These are phyloP conservation scores for Lycodopsis pacificus DNA, from an alignment of 2,797 vertebrate species.

Conservation along the genomic window DNA sequence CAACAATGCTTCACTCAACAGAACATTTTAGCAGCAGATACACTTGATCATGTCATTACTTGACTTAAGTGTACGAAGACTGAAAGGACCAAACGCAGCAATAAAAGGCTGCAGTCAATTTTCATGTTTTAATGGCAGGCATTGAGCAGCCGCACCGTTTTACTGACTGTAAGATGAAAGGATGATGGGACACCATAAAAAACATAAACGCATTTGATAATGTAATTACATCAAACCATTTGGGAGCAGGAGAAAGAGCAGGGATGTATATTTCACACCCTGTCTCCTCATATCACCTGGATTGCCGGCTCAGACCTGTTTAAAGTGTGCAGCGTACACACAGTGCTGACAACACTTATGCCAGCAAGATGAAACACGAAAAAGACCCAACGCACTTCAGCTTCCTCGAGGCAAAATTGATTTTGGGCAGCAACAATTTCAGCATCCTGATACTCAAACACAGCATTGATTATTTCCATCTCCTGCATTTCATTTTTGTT, in stretches of 20 bases:
- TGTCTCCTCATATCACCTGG: slow-evolving; percentile 48
- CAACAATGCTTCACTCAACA: neutral
- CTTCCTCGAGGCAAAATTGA: slow-evolving; percentile 41
- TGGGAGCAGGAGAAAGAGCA: slow-evolving; percentile 20
- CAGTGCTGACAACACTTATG: slow-evolving; percentile 53
- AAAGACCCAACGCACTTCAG: slow-evolving; percentile 35
- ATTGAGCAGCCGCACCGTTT: slow-evolving; percentile 48
- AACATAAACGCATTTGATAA: slow-evolving; percentile 42
- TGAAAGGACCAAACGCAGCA: slow-evolving; percentile 1
- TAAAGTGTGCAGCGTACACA: slow-evolving; percentile 37
- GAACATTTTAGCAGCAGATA: neutral
- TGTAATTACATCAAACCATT: slow-evolving; percentile 41
- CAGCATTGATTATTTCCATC: neutral
- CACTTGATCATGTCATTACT: slow-evolving; percentile 10
- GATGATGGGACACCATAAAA: slow-evolving; percentile 42
- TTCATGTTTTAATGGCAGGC: slow-evolving; percentile 61
- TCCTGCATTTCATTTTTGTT: neutral
- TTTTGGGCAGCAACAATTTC: slow-evolving; percentile 35
- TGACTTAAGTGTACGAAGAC: slow-evolving; percentile 19
- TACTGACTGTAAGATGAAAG: slow-evolving; percentile 71
- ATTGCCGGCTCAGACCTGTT: slow-evolving; percentile 28
- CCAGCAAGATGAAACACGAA: slow-evolving; percentile 45
- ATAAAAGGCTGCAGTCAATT: slow-evolving; percentile 31
- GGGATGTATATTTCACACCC: slow-evolving; percentile 40
- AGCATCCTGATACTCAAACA: slow-evolving; percentile 27